Conservation (phyloP, 2,113 vertebrate genomes). For the Madoqua kirkii region DNA sequence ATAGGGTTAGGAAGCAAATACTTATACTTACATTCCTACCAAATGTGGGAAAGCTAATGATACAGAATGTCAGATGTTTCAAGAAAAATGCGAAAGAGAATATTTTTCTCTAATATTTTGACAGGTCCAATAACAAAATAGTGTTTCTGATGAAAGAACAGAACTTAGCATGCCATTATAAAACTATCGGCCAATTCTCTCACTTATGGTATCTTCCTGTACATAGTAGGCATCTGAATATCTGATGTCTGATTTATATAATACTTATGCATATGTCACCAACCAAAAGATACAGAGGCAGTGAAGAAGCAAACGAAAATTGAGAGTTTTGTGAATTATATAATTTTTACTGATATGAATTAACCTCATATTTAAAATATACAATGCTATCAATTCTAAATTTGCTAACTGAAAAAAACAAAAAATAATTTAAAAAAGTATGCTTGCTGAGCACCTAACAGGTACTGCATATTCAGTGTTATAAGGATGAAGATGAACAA, state of each 20-base stretch:
- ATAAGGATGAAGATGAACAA: background rate
- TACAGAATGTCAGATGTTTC: background rate
- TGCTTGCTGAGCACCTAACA: background rate
- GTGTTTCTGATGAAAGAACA: background rate
- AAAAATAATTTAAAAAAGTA: background rate
- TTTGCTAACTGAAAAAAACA: background rate
- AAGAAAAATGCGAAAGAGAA: background rate
- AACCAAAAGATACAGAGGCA: background rate
- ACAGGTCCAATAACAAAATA: background rate
- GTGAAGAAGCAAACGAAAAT: constrained; percentile 18
- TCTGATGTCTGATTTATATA: background rate
- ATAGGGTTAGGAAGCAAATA: background rate
- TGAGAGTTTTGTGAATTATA: constrained; percentile 20
- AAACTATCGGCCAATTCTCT: background rate
- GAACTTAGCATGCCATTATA: background rate
- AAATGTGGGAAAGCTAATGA: background rate
- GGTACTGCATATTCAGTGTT: background rate
- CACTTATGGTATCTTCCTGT: background rate
- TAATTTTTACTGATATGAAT: background rate
- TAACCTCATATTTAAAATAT: constrained; percentile 15
- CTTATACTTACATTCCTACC: constrained; percentile 3
- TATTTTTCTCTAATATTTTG: background rate
- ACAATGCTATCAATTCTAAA: background rate
- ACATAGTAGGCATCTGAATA: background rate
- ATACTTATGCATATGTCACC: background rate